A percentile compares a stretch with the other conserved stretches of the same genome.
Evolutionary conservation across 1,140 invertebrate species (phyloP).

Genomic region (Centruroides sculpturatus): DNA sequence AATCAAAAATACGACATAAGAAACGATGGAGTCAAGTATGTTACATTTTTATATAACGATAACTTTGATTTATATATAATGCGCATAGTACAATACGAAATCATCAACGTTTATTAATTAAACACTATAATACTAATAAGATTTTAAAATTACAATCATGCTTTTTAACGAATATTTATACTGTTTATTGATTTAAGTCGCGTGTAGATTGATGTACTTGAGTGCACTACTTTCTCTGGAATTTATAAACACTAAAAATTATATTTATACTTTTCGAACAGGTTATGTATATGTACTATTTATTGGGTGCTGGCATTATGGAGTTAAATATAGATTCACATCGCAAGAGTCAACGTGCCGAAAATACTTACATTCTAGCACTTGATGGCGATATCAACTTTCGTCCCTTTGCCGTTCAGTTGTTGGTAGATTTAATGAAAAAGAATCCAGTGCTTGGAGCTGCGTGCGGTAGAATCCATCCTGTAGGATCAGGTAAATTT

Average conservation of each 20-base stretch:
- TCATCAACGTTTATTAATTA: too few relatives aligned
- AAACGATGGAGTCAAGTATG: conserved; percentile 16
- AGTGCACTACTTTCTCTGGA: too few relatives aligned
- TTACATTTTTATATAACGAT: too few relatives aligned
- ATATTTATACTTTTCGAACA: neutral
- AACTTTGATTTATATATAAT: too few relatives aligned
- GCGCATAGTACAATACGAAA: too few relatives aligned
- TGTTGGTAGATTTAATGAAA: conserved; percentile 95
- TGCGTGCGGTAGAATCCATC: conserved; percentile 95
- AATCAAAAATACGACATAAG: conserved; percentile 82
- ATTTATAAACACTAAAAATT: neutral
- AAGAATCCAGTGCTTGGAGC: conserved; percentile 95
- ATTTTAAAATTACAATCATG: too few relatives aligned
- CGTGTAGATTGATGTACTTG: too few relatives aligned
- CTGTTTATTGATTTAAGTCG: too few relatives aligned
- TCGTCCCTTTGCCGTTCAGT: conserved; percentile 81
- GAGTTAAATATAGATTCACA: conserved; percentile 83
- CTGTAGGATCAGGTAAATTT: conserved; percentile 67
- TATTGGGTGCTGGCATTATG: conserved; percentile 86
- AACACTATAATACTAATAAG: too few relatives aligned
- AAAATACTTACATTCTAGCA: conserved; percentile 89
- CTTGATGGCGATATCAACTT: conserved; percentile 98
- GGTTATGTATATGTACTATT: conserved; percentile 99
- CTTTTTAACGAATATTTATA: too few relatives aligned
- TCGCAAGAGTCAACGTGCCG: conserved; percentile 82